phyloP scores from a whole-genome alignment of 2,888 invertebrate genomes.

The Thera britannica region DNA sequence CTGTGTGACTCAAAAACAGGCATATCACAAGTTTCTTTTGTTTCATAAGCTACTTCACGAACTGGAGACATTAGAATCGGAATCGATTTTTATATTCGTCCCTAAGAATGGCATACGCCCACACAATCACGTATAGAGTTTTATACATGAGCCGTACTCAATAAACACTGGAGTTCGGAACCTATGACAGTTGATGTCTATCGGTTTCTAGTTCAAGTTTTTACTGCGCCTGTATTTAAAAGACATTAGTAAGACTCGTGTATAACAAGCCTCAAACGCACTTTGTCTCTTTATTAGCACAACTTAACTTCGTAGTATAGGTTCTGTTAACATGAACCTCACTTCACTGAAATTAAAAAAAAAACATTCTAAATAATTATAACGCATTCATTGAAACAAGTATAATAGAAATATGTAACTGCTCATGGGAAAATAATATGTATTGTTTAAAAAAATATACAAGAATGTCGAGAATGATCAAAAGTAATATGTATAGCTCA shows the following conservation, averaged over 20 bases:
- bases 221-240: constrained; percentile 3
- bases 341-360: constrained; percentile 37
- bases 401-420: constrained; percentile 48
- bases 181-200: neutral
- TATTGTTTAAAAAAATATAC: constrained; percentile 47
- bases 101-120: constrained; percentile 17
- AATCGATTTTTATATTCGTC: constrained; percentile 24
- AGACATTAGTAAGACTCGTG: constrained; percentile 22
- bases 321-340: constrained; percentile 50
- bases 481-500: constrained; percentile 74
- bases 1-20: constrained; percentile 28
- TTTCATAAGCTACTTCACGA: constrained; percentile 18
- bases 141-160: constrained; percentile 24
- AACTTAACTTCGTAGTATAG: constrained; percentile 37
- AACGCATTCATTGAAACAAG: constrained; percentile 22
- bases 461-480: constrained; percentile 56
- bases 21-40: constrained; percentile 34
- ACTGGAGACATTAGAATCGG: neutral
- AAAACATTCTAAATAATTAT: constrained; percentile 16
- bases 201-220: constrained; percentile 3
- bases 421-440: constrained; percentile 40
- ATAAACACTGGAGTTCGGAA: neutral
- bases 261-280: constrained; percentile 26
- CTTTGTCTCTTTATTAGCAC: constrained; percentile 39
- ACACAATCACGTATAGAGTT: constrained; percentile 22